Conservation (phyloP, 2,797 vertebrate species). For the Eidolon dupreanum region DNA sequence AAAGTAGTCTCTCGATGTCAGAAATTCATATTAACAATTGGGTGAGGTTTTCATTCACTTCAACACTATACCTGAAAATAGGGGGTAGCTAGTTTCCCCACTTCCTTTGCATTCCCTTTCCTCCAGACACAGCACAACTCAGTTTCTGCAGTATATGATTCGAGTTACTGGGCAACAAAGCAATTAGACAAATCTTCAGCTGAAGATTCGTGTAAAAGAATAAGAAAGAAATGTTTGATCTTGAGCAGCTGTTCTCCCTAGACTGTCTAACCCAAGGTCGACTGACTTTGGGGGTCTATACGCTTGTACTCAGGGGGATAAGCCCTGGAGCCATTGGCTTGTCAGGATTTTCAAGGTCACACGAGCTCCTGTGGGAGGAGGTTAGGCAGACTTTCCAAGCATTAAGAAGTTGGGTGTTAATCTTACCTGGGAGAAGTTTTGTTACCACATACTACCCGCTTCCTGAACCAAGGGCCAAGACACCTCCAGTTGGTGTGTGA, state of each 20-base stretch:
- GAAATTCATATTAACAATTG: not conserved
- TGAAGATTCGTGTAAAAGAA: not conserved
- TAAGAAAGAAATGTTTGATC: not conserved
- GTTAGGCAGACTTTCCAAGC: not conserved
- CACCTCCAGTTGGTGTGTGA: rapidly evolving
- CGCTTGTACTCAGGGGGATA: not conserved
- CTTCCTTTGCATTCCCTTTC: not conserved
- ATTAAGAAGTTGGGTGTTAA: not conserved
- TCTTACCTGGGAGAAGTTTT: not conserved
- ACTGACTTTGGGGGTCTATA: not conserved
- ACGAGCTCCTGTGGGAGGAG: not conserved
- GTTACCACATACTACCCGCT: not conserved
- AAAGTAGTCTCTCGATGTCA: not conserved
- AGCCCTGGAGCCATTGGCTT: not conserved
- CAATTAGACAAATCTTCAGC: not conserved
- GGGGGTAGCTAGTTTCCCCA: not conserved
- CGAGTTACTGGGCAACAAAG: not conserved
- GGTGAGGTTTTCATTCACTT: not conserved
- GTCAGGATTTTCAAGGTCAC: not conserved
- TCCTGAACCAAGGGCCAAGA: rapidly evolving
- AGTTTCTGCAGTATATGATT: not conserved
- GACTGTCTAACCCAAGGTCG: not conserved
- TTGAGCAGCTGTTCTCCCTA: conserved; percentile 31
- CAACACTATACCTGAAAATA: not conserved
- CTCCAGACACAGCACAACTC: not conserved